These are phyloP conservation scores for Myiopsitta monachus DNA, from an alignment of 2,113 vertebrate species.

Conservation along the genomic window DNA sequence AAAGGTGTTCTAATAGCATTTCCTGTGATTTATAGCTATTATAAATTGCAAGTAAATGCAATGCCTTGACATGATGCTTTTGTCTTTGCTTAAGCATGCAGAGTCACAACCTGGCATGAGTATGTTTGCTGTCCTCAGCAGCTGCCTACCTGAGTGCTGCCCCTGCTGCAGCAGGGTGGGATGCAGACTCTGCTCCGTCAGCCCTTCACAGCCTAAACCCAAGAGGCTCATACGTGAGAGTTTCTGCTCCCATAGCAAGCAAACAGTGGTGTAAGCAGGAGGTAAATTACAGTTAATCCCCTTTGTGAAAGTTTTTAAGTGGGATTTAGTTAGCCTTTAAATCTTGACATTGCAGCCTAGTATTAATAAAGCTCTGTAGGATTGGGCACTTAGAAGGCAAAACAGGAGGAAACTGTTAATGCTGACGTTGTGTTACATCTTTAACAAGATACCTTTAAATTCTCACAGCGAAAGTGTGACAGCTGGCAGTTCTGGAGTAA, in stretches of 20 bases:
- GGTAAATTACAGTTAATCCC: not conserved
- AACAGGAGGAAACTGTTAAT: not conserved
- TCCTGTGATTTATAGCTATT: not conserved
- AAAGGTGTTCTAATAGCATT: not conserved
- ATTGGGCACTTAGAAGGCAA: not conserved
- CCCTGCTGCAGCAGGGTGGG: not conserved
- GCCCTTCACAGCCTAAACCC: not conserved
- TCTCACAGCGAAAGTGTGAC: not conserved
- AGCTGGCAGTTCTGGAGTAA: not conserved
- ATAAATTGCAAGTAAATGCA: not conserved
- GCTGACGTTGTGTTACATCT: not conserved
- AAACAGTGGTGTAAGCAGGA: not conserved
- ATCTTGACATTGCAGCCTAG: not conserved
- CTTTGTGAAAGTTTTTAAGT: not conserved
- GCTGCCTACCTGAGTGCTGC: not conserved
- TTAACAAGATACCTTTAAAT: constrained; percentile 6
- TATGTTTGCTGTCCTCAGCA: not conserved
- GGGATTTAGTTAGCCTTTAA: not conserved
- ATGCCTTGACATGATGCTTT: not conserved
- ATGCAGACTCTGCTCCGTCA: rapidly evolving
- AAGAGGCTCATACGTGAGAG: rapidly evolving
- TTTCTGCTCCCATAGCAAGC: not conserved
- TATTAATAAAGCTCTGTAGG: not conserved
- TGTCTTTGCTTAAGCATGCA: not conserved
- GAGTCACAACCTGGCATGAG: not conserved